Percentiles rank a stretch among this genome's conserved stretches.
Evolutionary conservation across 2,888 invertebrate genomes (phyloP).

Genomic region (Theristus sp.): DNA sequence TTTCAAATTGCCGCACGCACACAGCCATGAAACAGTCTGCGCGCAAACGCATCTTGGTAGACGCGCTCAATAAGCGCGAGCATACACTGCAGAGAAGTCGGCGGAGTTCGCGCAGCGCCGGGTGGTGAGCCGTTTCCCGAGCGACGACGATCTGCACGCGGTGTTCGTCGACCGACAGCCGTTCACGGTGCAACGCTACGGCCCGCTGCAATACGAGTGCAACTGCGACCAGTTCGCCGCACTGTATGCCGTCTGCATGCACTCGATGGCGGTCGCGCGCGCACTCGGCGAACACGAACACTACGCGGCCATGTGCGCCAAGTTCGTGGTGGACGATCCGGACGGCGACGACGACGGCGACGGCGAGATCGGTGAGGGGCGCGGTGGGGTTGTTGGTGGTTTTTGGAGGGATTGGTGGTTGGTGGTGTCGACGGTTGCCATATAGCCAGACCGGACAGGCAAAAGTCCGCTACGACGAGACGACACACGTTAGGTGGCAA

Average conservation of each 20-base stretch:
- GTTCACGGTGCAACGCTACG: background rate
- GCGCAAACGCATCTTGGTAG: no score
- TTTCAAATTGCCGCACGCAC: no score
- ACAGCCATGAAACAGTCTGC: no score
- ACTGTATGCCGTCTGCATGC: background rate
- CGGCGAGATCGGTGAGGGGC: background rate
- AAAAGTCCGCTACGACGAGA: background rate
- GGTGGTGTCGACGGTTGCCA: background rate
- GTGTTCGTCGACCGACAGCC: background rate
- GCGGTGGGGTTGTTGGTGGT: no score
- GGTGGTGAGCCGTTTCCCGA: background rate
- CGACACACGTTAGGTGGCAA: no score
- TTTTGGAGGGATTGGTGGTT: background rate
- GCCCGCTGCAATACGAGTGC: background rate
- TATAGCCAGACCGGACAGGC: background rate
- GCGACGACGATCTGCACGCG: background rate
- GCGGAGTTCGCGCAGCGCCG: background rate
- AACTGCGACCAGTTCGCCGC: background rate
- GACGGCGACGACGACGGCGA: background rate
- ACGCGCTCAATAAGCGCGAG: no score
- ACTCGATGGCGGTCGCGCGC: background rate
- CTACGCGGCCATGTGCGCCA: background rate
- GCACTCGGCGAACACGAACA: background rate
- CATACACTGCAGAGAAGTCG: background rate
- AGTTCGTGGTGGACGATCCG: background rate